Conservation (phyloP, 2,888 invertebrate genomes). For the Orchesellides sinensis region DNA sequence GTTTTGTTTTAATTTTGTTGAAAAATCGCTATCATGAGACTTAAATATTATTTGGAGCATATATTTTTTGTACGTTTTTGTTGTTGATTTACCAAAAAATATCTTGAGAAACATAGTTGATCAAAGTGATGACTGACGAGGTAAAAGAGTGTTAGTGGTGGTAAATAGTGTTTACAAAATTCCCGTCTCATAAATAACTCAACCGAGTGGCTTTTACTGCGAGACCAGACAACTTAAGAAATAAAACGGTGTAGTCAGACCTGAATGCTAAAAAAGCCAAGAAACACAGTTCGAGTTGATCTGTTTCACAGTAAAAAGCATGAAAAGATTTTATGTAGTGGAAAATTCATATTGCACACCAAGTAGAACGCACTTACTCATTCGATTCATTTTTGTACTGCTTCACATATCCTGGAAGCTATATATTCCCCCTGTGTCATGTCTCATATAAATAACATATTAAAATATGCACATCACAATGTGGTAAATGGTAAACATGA, state of each 20-base stretch:
- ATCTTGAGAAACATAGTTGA: too few species aligned
- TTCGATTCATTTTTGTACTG: background rate
- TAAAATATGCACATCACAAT: background rate
- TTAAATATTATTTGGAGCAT: too few species aligned
- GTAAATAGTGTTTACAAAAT: slow-evolving; percentile 26
- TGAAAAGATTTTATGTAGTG: slow-evolving; percentile 57
- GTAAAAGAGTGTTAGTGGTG: too few species aligned
- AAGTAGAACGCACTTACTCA: slow-evolving; percentile 2
- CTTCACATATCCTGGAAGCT: background rate
- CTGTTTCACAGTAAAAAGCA: too few species aligned
- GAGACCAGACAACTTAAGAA: background rate
- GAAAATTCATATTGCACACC: slow-evolving; percentile 50
- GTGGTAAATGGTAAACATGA: background rate
- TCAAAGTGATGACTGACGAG: background rate
- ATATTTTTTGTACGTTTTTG: too few species aligned
- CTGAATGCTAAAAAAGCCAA: too few species aligned
- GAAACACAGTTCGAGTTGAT: too few species aligned
- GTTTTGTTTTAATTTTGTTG: too few species aligned
- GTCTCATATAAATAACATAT: background rate
- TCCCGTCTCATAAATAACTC: slow-evolving; percentile 37
- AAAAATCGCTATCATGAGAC: too few species aligned
- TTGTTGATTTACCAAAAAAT: too few species aligned
- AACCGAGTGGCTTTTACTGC: slow-evolving; percentile 25
- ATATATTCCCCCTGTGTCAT: background rate
- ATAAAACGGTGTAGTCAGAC: too few species aligned